Percentiles rank a stretch among this genome's conserved stretches.
These are phyloP conservation scores for Diuraphis noxia DNA, from an alignment of 1,140 invertebrate species.

Conservation along the genomic window DNA sequence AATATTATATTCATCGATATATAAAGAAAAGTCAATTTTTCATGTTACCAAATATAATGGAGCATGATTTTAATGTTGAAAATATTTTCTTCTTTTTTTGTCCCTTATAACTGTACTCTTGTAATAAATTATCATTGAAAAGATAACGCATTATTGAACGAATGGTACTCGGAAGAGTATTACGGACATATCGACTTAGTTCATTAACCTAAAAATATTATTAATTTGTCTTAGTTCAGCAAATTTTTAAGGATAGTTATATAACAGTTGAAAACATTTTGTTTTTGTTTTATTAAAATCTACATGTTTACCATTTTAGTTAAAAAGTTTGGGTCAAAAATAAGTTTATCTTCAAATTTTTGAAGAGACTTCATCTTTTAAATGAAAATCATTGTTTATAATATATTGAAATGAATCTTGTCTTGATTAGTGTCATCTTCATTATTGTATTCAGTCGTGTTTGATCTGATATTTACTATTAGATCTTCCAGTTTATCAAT, in stretches of 20 bases:
- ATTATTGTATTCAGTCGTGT: neutral
- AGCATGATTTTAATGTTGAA: neutral
- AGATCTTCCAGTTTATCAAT: neutral
- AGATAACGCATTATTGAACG: neutral
- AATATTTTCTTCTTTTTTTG: neutral
- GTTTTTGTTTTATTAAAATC: neutral
- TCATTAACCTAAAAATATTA: neutral
- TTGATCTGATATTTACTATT: neutral
- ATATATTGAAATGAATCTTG: neutral
- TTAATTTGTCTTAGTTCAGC: neutral
- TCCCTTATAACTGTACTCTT: neutral
- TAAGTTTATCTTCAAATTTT: neutral
- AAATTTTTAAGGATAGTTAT: neutral
- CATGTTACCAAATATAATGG: neutral
- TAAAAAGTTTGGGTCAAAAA: neutral
- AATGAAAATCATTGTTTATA: neutral
- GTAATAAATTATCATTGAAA: neutral
- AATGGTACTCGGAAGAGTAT: neutral
- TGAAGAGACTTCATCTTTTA: neutral
- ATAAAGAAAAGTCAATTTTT: neutral
- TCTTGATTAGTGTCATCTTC: neutral
- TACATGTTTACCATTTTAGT: neutral
- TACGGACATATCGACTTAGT: neutral
- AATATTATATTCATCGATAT: neutral
- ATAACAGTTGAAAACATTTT: neutral